These are phyloP conservation scores for Nerophis lumbriciformis DNA, from an alignment of 2,113 vertebrate genomes.

Conservation along the genomic window DNA sequence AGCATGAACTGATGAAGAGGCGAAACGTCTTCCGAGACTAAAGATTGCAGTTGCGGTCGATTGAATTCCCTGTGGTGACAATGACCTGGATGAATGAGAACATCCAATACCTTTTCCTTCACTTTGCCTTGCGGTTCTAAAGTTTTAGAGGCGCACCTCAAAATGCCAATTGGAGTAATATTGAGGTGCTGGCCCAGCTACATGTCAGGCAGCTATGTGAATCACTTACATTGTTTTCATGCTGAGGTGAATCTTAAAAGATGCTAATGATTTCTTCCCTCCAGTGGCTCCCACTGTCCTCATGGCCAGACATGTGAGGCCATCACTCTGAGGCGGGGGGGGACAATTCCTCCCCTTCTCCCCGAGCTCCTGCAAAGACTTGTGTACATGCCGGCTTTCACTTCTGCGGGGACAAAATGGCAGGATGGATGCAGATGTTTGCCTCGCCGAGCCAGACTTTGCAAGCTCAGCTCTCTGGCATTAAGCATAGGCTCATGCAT, in stretches of 20 bases:
- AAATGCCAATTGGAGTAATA: not conserved
- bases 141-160: not conserved
- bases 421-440: slow-evolving; percentile 37
- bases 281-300: slow-evolving; percentile 23
- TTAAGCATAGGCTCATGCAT: slow-evolving; percentile 12
- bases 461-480: slow-evolving; percentile 21
- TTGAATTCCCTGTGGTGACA: too few relatives aligned
- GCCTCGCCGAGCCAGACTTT: slow-evolving; percentile 32
- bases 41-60: too few relatives aligned
- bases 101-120: too few relatives aligned
- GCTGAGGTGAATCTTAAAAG: slow-evolving; percentile 19
- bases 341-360: slow-evolving; percentile 19
- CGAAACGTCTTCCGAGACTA: too few relatives aligned
- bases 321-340: slow-evolving; percentile 25
- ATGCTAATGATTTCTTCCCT: slow-evolving; percentile 13
- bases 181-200: not conserved
- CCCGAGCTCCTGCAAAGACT: slow-evolving; percentile 37
- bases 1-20: too few relatives aligned
- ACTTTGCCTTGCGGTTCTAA: not conserved
- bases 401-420: slow-evolving; percentile 39
- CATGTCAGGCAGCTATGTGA: not conserved
- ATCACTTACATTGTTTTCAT: slow-evolving; percentile 11
- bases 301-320: slow-evolving; percentile 45
- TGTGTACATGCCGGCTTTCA: slow-evolving; percentile 24
- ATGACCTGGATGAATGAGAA: too few relatives aligned